These are phyloP conservation scores for Catalaphyllia jardinei DNA, from an alignment of 64 coral and sea anemone genomes.

Conservation along the genomic window DNA sequence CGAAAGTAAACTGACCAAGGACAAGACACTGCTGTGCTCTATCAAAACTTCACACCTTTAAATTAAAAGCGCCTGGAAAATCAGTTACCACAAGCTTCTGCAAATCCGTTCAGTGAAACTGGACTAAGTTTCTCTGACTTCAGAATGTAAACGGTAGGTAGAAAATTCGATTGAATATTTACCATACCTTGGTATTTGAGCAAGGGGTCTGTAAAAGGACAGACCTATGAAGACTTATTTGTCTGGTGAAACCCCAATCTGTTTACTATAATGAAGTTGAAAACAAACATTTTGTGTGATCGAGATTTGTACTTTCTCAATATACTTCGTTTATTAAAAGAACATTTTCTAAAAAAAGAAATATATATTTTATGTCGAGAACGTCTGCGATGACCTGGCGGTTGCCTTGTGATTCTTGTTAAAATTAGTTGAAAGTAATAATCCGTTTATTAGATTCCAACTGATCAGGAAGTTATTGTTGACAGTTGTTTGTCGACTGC, in stretches of 20 bases:
- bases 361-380: not conserved
- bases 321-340: too few species aligned
- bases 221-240: not conserved
- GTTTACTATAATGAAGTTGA: not conserved
- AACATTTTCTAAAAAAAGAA: too few species aligned
- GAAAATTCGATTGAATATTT: not conserved
- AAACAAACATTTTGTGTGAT: too few species aligned
- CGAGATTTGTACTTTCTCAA: too few species aligned
- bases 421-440: conserved; percentile 2
- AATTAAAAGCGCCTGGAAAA: not conserved
- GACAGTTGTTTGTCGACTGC: conserved; percentile 7
- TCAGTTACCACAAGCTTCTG: too few species aligned
- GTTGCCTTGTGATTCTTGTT: not conserved
- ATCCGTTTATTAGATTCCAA: conserved; percentile 28
- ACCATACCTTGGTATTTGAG: not conserved
- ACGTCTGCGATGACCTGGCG: not conserved
- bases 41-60: not conserved
- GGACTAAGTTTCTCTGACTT: too few species aligned
- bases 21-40: too few species aligned
- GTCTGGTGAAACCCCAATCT: not conserved
- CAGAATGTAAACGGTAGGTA: not conserved
- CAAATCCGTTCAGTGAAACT: too few species aligned
- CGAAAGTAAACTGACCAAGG: not conserved
- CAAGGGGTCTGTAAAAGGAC: not conserved
- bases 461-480: conserved; percentile 16